Evolutionary conservation across 1,140 invertebrate species (phyloP), one percentile per base, ranked within the genome.

Genomic region (Euwallacea fornicatus): DNA sequence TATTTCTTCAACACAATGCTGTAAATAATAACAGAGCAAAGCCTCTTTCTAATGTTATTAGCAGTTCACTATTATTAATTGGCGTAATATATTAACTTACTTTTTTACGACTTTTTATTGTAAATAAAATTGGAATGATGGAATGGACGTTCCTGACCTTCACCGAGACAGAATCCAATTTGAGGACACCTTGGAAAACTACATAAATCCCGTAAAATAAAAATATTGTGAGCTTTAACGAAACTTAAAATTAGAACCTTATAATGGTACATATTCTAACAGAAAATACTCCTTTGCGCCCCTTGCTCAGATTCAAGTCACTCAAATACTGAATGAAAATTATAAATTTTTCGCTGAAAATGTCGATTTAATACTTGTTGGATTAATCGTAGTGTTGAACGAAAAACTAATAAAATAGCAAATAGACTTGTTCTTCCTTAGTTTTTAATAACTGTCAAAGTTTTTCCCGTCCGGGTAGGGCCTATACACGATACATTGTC

Each of bases 391-490:
- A 0, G 92, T 93, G 78, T 91, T 87, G 2, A 92, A 91, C 0
- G 92, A 93, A 81, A 94, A 93, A 53, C 88, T 90, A 64, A 93
- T 85, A 76, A 92, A 91, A 73, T 90, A 86, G 70, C 88, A 89
- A 61, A 92, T 88, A 73, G 87, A 93, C 76, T 88, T 84, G 2
- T 86, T 85, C 42, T 83, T 81, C 0, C 84, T 83, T 1, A 90
- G 79, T 80, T 89, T 89, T 7, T 85, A 67, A 88, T 85, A 46
- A 93, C 85, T 50, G 91, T 93, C 42, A 89, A 81, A 4, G 90
- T 93, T 81, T 95, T 95, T 33, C 92, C 92, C 0, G 91, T 93
- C 64, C 92, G 92, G 10, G 92, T 93, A 3, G 91, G 91, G 0
- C 93, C 93, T 2, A 93, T 86, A 75, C 92, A 90, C 8, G 94